phyloP scores from a whole-genome alignment of 2,888 invertebrate genomes.

The Brenthis hecate region DNA sequence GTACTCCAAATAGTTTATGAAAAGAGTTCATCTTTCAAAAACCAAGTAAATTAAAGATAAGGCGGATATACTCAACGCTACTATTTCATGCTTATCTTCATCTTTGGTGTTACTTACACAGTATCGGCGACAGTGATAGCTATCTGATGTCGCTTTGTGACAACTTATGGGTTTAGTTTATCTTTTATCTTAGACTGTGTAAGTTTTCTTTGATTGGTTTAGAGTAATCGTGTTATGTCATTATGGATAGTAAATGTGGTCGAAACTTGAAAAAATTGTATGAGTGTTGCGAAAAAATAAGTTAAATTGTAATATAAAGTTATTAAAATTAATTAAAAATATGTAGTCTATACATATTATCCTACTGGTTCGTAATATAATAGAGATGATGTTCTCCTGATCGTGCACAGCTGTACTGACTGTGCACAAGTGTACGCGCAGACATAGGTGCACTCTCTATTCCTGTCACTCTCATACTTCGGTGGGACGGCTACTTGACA shows the following conservation, averaged over 20 bases:
- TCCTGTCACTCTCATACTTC: too few relatives aligned
- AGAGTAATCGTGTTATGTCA: constrained; percentile 25
- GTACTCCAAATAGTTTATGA: background rate
- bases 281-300: too few relatives aligned
- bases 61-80: constrained; percentile 47
- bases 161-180: constrained; percentile 22
- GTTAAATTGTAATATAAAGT: too few relatives aligned
- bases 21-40: constrained; percentile 4
- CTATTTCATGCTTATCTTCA: constrained; percentile 34
- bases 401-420: too few relatives aligned
- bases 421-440: too few relatives aligned
- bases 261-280: too few relatives aligned
- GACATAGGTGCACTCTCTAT: too few relatives aligned
- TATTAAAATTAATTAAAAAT: too few relatives aligned
- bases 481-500: too few relatives aligned
- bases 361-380: too few relatives aligned
- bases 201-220: constrained; percentile 24
- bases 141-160: constrained; percentile 34
- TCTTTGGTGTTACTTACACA: constrained; percentile 34
- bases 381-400: too few relatives aligned
- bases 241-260: background rate
- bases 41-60: background rate
- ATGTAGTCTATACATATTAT: too few relatives aligned
- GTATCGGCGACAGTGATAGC: constrained; percentile 29
- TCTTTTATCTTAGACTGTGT: constrained; percentile 24